phyloP scores from a whole-genome alignment of 2,797 vertebrate genomes.

The Nannoperca australis region DNA sequence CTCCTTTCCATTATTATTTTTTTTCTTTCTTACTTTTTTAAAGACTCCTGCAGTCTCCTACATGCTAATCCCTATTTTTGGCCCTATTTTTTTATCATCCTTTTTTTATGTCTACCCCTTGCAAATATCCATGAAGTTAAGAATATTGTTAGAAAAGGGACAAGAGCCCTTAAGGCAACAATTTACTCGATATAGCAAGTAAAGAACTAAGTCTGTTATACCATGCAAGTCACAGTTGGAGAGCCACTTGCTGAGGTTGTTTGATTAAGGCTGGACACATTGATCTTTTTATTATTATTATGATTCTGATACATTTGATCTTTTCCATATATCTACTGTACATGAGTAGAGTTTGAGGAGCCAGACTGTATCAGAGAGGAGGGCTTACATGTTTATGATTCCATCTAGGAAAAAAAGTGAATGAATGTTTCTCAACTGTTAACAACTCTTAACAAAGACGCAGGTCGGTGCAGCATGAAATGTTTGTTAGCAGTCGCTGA shows the following conservation, averaged over 20 bases:
- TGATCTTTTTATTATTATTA: slow-evolving; percentile 34
- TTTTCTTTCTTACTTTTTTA: slow-evolving; percentile 15
- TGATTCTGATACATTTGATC: slow-evolving; percentile 52
- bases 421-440: neutral
- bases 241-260: slow-evolving; percentile 44
- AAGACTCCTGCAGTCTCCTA: slow-evolving; percentile 20
- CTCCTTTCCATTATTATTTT: neutral
- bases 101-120: slow-evolving; percentile 15
- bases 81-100: slow-evolving; percentile 25
- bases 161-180: slow-evolving; percentile 66
- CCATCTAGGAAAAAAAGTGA: neutral
- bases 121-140: slow-evolving; percentile 66
- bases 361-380: slow-evolving; percentile 1
- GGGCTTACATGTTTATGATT: neutral
- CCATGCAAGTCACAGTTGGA: slow-evolving; percentile 57
- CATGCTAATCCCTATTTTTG: slow-evolving; percentile 41
- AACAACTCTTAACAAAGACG: neutral
- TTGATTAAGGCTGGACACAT: slow-evolving; percentile 51
- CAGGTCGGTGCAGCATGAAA: neutral
- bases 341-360: slow-evolving; percentile 24
- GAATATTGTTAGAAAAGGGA: slow-evolving; percentile 58
- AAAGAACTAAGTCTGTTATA: slow-evolving; percentile 46
- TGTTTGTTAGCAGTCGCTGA: neutral
- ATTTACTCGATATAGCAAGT: slow-evolving; percentile 53
- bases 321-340: slow-evolving; percentile 44